Conservation (phyloP, 2,888 invertebrate species). For the Maniola hyperantus region DNA sequence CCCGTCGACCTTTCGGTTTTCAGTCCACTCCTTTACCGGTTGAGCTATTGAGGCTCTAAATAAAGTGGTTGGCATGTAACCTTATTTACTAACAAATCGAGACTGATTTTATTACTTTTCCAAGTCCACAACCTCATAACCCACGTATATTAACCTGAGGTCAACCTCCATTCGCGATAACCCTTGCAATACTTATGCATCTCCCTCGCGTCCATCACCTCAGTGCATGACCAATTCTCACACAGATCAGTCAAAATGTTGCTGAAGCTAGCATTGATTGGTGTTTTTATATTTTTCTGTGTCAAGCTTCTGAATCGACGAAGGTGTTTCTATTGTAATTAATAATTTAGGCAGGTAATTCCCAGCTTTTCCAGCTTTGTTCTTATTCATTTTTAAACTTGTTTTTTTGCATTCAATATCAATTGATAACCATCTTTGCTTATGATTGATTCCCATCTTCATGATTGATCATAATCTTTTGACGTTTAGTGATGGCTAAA, state of each 20-base stretch:
- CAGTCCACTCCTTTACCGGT: no score
- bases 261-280: slow-evolving; percentile 68
- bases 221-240: slow-evolving; percentile 49
- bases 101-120: slow-evolving; percentile 29
- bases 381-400: neutral
- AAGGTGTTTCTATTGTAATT: slow-evolving; percentile 56
- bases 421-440: neutral
- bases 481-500: neutral
- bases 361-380: neutral
- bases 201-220: slow-evolving; percentile 16
- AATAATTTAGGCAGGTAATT: slow-evolving; percentile 40
- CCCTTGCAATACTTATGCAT: slow-evolving; percentile 44
- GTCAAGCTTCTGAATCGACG: slow-evolving; percentile 61
- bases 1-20: no score
- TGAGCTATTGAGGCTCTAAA: no score
- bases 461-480: no score
- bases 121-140: slow-evolving; percentile 50
- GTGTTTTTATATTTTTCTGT: slow-evolving; percentile 66
- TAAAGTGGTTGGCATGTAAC: no score
- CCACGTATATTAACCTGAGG: slow-evolving; percentile 40
- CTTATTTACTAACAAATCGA: no score
- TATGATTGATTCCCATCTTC: no score
- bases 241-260: slow-evolving; percentile 58
- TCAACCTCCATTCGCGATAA: slow-evolving; percentile 45
- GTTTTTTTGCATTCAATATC: neutral